Percentiles rank a stretch among this genome's conserved stretches.
Conservation (phyloP, 2,113 vertebrate genomes). For the Catharus fuscescens region DNA sequence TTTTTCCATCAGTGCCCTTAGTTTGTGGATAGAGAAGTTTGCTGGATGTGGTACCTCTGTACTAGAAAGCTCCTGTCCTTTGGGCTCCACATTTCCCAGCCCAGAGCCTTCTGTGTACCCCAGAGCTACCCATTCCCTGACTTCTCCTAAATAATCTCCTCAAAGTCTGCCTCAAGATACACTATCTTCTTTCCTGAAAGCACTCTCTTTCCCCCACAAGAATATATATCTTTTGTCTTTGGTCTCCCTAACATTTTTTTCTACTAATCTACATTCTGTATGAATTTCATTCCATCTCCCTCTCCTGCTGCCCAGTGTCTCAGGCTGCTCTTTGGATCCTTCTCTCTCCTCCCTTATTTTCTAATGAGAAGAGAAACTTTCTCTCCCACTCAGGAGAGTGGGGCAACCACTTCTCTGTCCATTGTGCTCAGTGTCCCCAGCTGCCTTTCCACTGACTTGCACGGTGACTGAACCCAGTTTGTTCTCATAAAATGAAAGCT, state of each 20-base stretch:
- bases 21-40: not conserved
- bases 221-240: not conserved
- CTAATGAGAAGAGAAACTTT: not conserved
- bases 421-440: not conserved
- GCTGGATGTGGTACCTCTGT: not conserved
- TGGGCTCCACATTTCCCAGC: not conserved
- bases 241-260: not conserved
- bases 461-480: not conserved
- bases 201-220: not conserved
- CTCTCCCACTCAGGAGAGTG: not conserved
- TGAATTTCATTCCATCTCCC: not conserved
- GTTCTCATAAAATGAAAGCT: not conserved
- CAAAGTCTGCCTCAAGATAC: not conserved
- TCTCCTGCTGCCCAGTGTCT: not conserved
- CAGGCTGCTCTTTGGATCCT: not conserved
- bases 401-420: not conserved
- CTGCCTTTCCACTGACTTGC: not conserved
- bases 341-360: not conserved
- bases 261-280: not conserved
- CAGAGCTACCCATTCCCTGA: not conserved
- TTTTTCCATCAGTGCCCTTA: not conserved
- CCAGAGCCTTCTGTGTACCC: not conserved
- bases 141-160: not conserved
- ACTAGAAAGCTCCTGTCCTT: not conserved
- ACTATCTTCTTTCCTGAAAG: not conserved